Percentiles rank a stretch among this genome's conserved stretches.
Conservation (phyloP, 2,113 vertebrate species). For the Engystomops pustulosus region DNA sequence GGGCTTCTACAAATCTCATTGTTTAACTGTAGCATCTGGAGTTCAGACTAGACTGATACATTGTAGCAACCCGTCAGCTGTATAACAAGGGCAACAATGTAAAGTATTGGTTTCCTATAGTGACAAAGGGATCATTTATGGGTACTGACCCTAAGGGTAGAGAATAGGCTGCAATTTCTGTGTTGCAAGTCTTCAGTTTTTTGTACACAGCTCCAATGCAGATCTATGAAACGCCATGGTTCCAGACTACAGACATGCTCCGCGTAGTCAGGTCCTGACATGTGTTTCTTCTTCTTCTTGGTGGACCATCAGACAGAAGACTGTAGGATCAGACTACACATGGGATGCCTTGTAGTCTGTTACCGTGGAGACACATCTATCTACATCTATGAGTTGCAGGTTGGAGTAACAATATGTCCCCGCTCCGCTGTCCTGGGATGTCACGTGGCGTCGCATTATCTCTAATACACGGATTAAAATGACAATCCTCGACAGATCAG, state of each 20-base stretch:
- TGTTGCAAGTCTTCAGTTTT: background rate
- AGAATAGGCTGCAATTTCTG: too few relatives aligned
- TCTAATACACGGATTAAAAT: conserved; percentile 55
- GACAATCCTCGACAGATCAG: conserved; percentile 53
- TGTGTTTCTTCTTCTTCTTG: too few relatives aligned
- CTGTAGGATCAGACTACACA: too few relatives aligned
- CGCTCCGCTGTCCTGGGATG: background rate
- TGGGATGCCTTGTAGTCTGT: background rate
- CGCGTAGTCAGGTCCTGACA: too few relatives aligned
- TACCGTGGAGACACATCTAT: background rate
- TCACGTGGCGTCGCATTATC: conserved; percentile 39
- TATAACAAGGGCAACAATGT: background rate
- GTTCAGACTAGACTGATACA: background rate
- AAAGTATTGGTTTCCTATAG: too few relatives aligned
- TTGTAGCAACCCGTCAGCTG: background rate
- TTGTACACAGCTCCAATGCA: background rate
- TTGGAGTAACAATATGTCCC: conserved; percentile 14
- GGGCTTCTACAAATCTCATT: too few relatives aligned
- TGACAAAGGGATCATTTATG: too few relatives aligned
- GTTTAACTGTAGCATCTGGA: too few relatives aligned
- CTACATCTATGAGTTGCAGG: background rate
- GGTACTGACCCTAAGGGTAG: too few relatives aligned
- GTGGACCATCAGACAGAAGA: too few relatives aligned
- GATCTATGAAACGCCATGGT: background rate
- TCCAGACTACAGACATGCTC: background rate